Evolutionary conservation across 2,797 vertebrate genomes (phyloP), one percentile per base, ranked within the genome.

Genomic region (Sus cebifrons): DNA sequence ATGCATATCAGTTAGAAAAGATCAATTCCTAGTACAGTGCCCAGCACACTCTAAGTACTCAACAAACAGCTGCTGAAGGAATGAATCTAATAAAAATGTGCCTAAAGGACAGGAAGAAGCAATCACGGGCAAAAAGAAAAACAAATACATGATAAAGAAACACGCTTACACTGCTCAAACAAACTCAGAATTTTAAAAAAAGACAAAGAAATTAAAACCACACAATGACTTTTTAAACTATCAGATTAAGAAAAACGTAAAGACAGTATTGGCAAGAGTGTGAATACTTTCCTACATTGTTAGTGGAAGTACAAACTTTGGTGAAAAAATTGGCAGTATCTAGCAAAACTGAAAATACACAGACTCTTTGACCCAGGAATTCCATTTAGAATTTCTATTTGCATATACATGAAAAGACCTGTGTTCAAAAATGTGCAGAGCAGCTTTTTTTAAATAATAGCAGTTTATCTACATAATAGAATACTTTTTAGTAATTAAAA

Each of bases 141-240:
- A 70, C 23, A 40, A 68, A 64, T 7, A 81, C 74, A 32, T 73
- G 60, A 58, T 60, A 56, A 91, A 81, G 75, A 91, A 87, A 75
- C 75, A 73, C 25, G 88, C 82, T 92, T 92, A 95, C 94, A 92
- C 85, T 92, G 74, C 6, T 94, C 89, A 94, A 93, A 78, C 27
- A 4, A 91, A 96, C 6, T 81, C 62, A 36, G 60, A 92, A 94
- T 32, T 62, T 5, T 23, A 56, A 56, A 86, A 75, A 54, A 73
- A 49, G 8, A 32, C 44, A 36, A 73, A 86, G 64, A 89, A 90
- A 94, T 49, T 32, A 89, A 95, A 95, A 75, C 29, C 54, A 85
- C 1, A n/a, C 2, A 40, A 23, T 44, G 60, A 2, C 71, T 77
- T 90, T 97, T 95, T 92, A 49, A 91, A 60, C 27, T 91, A 73